Conservation (phyloP, 2,888 invertebrate species). For the Tholera decimalis region DNA sequence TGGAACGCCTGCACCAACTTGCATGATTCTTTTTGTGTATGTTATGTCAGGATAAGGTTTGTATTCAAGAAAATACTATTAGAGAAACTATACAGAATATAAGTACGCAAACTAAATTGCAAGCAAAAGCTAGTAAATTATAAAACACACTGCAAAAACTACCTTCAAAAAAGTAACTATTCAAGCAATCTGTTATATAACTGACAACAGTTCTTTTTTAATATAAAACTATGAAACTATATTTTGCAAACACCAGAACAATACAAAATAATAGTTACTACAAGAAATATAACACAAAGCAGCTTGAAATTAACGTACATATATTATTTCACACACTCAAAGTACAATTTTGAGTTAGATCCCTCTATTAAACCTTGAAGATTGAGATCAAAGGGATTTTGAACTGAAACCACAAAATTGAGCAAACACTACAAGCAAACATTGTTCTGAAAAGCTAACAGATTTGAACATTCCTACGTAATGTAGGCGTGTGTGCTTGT, state of each 20-base stretch:
- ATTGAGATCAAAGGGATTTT: constrained; percentile 52
- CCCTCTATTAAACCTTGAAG: constrained; percentile 42
- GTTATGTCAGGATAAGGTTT: too few relatives aligned
- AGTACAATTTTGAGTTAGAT: constrained; percentile 36
- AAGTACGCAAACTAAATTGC: too few relatives aligned
- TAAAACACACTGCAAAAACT: too few relatives aligned
- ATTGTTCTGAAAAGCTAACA: constrained; percentile 39
- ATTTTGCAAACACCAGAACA: not conserved
- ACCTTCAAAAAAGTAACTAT: too few relatives aligned
- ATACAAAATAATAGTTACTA: not conserved
- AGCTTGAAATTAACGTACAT: not conserved
- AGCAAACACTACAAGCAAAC: constrained; percentile 51
- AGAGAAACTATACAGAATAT: too few relatives aligned
- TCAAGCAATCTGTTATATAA: too few relatives aligned
- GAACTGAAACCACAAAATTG: constrained; percentile 56
- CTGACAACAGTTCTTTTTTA: too few relatives aligned
- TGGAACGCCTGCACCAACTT: too few relatives aligned
- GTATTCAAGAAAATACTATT: too few relatives aligned
- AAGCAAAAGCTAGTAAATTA: too few relatives aligned
- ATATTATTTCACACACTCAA: constrained; percentile 15
- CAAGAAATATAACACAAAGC: not conserved
- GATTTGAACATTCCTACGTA: constrained; percentile 37
- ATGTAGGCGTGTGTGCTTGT: constrained; percentile 17
- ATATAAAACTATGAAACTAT: too few relatives aligned
- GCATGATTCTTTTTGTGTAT: too few relatives aligned